Percentiles rank a stretch among this genome's conserved stretches.
Conservation (phyloP, 2,797 vertebrate genomes). For the Nannoperca obscura region DNA sequence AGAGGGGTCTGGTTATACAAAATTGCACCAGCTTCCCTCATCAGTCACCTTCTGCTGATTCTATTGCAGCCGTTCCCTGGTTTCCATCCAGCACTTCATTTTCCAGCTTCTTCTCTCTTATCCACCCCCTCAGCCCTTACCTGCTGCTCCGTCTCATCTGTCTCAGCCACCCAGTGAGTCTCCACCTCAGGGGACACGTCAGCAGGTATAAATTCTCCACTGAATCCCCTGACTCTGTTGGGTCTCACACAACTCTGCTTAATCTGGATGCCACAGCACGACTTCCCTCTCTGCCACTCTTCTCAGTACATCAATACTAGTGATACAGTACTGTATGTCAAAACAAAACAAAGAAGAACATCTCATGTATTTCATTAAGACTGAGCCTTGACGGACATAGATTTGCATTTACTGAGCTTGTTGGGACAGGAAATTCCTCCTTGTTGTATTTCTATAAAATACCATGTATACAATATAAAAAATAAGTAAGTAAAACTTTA, state of each 20-base stretch:
- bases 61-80: background rate
- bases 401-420: background rate
- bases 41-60: conserved; percentile 13
- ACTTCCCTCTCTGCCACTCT: background rate
- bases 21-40: background rate
- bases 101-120: conserved; percentile 3
- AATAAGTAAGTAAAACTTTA: no score
- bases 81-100: background rate
- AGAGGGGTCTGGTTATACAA: conserved; percentile 17
- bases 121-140: conserved; percentile 24
- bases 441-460: no score
- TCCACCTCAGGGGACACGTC: conserved; percentile 11
- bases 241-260: conserved; percentile 1
- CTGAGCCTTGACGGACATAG: background rate
- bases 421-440: background rate
- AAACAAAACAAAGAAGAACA: background rate
- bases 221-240: background rate
- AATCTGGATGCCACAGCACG: background rate
- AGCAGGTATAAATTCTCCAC: conserved; percentile 10
- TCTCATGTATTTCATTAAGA: background rate
- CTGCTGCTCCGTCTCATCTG: conserved; percentile 9
- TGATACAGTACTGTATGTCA: no score
- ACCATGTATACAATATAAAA: no score
- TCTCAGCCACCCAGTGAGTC: conserved; percentile 20
- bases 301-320: background rate